Base-by-base conservation (phyloP, 2,113 vertebrate species). In the Galbula dea region DNA sequence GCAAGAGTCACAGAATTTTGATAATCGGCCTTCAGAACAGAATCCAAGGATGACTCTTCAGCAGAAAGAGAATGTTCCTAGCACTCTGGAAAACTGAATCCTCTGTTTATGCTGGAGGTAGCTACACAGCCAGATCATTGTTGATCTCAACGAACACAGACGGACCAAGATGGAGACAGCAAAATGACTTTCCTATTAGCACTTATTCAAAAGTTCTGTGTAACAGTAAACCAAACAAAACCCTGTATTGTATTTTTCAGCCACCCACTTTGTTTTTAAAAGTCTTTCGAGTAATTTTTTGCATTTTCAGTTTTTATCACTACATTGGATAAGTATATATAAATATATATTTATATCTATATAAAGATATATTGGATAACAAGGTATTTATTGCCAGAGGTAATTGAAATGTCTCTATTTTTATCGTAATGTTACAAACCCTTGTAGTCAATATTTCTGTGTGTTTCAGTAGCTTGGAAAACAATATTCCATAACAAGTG, bases 371-470 rank as follows among this genome's bases (percentile, higher is more conserved):
- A 92, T 90, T 93, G 91, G 69, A 52, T 94, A 92, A 90, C 57
- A 62, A 92, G 34, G 45, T 95, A 96, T 96, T 96, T 96, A 96
- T 96, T 96, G 83, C 48, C 81, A 92, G 69, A 93, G 63, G 49
- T 88, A 94, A 93, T 3, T 34, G 48, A 96, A 84, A 95, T 81
- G 34, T 89, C n/a, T 96, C 78, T 96, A 96, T 95, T 96, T 86
- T 94, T 96, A 49, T 85, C 39, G 55, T 76, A 96, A 94, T 91
- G 72, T 91, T 94, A 90, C 83, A 86, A 78, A 73, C 69, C 45
- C 69, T 81, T 83, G 69, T 66, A 86, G 51, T 52, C 24, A 80
- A 72, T 84, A 55, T 91, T 95, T 96, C 86, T 92, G 71, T 90
- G 26, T 78, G 76, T 73, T 95, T 80, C 61, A 89, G 77, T 83